Percentiles rank a stretch among this genome's conserved stretches.
Conservation (phyloP, 2,797 vertebrate species). For the Premnoplex brunnescens region DNA sequence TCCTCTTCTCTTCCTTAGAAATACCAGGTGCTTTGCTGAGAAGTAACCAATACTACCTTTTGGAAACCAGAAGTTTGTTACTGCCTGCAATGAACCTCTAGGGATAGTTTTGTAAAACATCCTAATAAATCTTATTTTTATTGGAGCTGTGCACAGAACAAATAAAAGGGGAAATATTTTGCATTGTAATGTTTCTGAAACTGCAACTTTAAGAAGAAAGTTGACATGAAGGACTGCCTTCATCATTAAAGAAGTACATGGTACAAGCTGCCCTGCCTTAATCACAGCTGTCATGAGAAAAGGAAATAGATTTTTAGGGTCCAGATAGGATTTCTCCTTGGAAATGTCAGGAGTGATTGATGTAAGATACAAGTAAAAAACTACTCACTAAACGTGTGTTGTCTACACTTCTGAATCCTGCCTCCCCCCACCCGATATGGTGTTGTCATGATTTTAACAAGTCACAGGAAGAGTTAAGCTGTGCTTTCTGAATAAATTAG, state of each 20-base stretch:
- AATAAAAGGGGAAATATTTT: not conserved
- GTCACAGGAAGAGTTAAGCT: constrained; percentile 38
- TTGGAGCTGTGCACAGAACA: not conserved
- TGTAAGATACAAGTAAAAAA: constrained; percentile 54
- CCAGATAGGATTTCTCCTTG: constrained; percentile 53
- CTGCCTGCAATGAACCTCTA: not conserved
- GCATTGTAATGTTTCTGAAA: not conserved
- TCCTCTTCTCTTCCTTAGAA: constrained; percentile 4
- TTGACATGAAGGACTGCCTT: constrained; percentile 28
- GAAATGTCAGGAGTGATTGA: constrained; percentile 66
- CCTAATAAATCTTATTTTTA: not conserved
- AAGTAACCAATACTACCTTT: not conserved
- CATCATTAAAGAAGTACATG: constrained; percentile 38
- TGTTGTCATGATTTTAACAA: constrained; percentile 65
- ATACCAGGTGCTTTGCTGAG: not conserved
- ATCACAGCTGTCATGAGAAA: constrained; percentile 60
- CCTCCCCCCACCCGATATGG: constrained; percentile 26
- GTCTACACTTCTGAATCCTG: constrained; percentile 52
- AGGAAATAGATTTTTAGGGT: constrained; percentile 60
- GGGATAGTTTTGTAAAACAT: not conserved
- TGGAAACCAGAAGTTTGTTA: not conserved
- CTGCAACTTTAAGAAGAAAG: constrained; percentile 43
- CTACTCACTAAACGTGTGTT: constrained; percentile 58
- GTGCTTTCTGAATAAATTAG: constrained; percentile 61
- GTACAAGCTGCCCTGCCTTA: constrained; percentile 52